Evolutionary conservation across 2,888 invertebrate genomes (phyloP).

Genomic region (Epinotia bilunana): DNA sequence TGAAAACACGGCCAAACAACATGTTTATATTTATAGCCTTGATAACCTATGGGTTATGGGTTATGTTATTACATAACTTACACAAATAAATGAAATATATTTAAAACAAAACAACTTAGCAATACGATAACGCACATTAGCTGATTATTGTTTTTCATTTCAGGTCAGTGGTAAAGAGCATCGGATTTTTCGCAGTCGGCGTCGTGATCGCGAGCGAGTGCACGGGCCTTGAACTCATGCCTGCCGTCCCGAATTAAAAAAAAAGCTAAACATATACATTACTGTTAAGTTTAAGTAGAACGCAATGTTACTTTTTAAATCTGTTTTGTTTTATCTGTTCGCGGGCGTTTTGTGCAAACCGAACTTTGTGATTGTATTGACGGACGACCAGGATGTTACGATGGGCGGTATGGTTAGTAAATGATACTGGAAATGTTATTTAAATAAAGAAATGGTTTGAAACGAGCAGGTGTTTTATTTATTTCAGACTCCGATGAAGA

Average conservation of each 20-base stretch:
- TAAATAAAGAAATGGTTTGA: slow-evolving; percentile 67
- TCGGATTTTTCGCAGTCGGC: slow-evolving; percentile 90
- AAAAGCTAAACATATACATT: slow-evolving; percentile 40
- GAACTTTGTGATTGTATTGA: slow-evolving; percentile 91
- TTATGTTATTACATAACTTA: no score
- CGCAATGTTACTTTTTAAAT: slow-evolving; percentile 70
- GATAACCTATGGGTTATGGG: neutral
- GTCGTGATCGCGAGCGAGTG: slow-evolving; percentile 92
- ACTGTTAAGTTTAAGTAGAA: slow-evolving; percentile 51
- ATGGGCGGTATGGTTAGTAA: slow-evolving; percentile 90
- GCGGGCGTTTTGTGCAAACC: slow-evolving; percentile 70
- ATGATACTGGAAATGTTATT: slow-evolving; percentile 48
- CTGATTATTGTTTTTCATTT: slow-evolving; percentile 62
- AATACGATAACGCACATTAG: slow-evolving; percentile 16
- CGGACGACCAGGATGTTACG: slow-evolving; percentile 94
- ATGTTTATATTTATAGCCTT: neutral
- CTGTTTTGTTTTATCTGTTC: slow-evolving; percentile 64
- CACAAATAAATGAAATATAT: neutral
- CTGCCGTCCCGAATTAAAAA: slow-evolving; percentile 79
- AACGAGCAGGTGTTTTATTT: slow-evolving; percentile 61
- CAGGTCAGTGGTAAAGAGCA: slow-evolving; percentile 93
- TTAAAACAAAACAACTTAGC: slow-evolving; percentile 9
- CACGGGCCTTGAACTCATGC: slow-evolving; percentile 89
- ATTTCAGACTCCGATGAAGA: slow-evolving; percentile 87
- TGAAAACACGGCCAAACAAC: neutral